Evolutionary conservation across 2,888 invertebrate genomes (phyloP).

Genomic region (Acronicta psi): DNA sequence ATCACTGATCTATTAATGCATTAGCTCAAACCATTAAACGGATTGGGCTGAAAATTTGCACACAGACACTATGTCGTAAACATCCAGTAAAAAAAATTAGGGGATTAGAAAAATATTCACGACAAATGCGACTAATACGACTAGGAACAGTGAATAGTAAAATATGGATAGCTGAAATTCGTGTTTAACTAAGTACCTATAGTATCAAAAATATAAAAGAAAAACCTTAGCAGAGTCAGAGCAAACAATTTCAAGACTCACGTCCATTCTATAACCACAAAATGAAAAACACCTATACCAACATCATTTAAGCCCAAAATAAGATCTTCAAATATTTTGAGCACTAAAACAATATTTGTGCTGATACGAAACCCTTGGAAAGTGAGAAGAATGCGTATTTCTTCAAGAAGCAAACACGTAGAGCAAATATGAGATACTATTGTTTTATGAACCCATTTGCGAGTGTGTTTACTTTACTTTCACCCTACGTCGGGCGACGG

Average conservation of each 20-base stretch:
- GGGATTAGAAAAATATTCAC: too few species aligned
- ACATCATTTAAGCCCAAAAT: not conserved
- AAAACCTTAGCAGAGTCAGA: too few species aligned
- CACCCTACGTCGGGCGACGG: not conserved
- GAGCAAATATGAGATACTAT: constrained; percentile 30
- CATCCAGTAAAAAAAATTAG: too few species aligned
- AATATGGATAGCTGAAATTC: too few species aligned
- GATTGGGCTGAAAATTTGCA: too few species aligned
- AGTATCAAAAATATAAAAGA: too few species aligned
- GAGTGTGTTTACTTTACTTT: constrained; percentile 29
- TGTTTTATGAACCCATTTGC: constrained; percentile 32
- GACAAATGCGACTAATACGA: too few species aligned
- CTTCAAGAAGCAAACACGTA: constrained; percentile 13
- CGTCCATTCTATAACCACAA: not conserved
- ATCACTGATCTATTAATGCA: too few species aligned
- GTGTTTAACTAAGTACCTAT: too few species aligned
- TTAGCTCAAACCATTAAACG: too few species aligned
- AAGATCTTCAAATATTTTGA: constrained; percentile 10
- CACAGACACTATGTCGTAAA: too few species aligned
- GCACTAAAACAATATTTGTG: constrained; percentile 27
- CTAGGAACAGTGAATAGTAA: too few species aligned
- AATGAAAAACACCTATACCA: constrained; percentile 6
- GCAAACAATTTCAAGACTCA: not conserved
- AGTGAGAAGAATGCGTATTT: constrained; percentile 1
- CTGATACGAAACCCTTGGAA: constrained; percentile 6